Evolutionary conservation across 2,113 vertebrate species (phyloP).

Genomic region (Accipiter cooperii): DNA sequence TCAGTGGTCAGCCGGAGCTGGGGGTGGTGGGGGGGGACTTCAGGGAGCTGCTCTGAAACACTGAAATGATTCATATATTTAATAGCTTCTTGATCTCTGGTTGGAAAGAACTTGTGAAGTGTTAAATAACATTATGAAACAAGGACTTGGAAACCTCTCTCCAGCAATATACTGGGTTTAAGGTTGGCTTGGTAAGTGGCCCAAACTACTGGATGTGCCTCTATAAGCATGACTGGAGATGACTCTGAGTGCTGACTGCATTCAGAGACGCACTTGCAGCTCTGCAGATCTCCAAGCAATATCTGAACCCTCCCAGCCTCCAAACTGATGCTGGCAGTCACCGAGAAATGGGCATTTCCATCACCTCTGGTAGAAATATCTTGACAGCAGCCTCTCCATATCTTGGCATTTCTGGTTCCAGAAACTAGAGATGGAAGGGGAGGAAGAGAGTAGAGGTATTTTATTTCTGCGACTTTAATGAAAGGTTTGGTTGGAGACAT

Average conservation of each 20-base stretch:
- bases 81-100: neutral
- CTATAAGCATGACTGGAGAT: neutral
- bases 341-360: neutral
- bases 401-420: neutral
- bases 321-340: neutral
- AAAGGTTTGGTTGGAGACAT: neutral
- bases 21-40: neutral
- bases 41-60: neutral
- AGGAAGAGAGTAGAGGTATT: neutral
- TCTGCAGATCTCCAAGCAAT: neutral
- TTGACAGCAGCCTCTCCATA: neutral
- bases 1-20: neutral
- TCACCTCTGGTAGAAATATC: neutral
- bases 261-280: neutral
- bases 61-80: neutral
- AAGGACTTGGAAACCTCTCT: neutral
- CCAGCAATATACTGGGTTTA: fast-evolving
- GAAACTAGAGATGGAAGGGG: neutral
- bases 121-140: neutral
- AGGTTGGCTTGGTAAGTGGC: neutral
- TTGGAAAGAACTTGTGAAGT: neutral
- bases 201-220: neutral
- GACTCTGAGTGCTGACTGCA: neutral
- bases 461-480: neutral
- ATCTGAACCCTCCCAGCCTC: neutral